Conservation (phyloP, 2,113 vertebrate genomes). For the Trematomus loennbergii region DNA sequence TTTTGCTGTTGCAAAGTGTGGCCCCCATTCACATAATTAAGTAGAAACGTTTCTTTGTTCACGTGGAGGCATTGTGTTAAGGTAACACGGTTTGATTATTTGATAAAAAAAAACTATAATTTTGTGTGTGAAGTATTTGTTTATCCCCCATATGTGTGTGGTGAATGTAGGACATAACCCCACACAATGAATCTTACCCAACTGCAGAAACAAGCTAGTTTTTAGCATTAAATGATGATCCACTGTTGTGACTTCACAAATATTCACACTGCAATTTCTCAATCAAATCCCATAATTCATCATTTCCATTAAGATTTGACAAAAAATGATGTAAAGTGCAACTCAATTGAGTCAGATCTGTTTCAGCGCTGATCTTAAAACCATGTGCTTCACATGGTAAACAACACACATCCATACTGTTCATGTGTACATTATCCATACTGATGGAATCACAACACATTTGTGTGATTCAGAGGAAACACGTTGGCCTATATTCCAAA, state of each 20-base stretch:
- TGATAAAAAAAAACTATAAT: too few species aligned
- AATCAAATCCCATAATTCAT: not conserved
- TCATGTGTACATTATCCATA: slow-evolving; percentile 5
- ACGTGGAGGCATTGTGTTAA: too few species aligned
- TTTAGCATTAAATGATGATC: not conserved
- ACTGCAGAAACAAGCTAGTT: not conserved
- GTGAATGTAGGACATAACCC: too few species aligned
- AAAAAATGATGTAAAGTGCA: not conserved
- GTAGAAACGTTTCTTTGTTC: too few species aligned
- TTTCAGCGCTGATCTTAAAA: not conserved
- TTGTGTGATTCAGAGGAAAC: slow-evolving; percentile 53
- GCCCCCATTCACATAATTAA: too few species aligned
- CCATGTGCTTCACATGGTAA: slow-evolving; percentile 8
- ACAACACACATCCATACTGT: slow-evolving; percentile 18
- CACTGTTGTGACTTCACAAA: not conserved
- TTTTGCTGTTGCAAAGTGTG: too few species aligned
- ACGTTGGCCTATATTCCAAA: slow-evolving; percentile 52
- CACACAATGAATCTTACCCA: not conserved
- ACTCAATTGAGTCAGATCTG: not conserved
- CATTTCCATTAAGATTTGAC: not conserved
- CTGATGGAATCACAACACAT: slow-evolving; percentile 54
- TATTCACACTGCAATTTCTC: not conserved
- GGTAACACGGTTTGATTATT: too few species aligned
- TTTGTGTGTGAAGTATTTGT: too few species aligned
- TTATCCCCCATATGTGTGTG: too few species aligned